Percentiles rank a stretch among this genome's conserved stretches.
Evolutionary conservation across 2,888 invertebrate genomes (phyloP).

Genomic region (Crioceris asparagi): DNA sequence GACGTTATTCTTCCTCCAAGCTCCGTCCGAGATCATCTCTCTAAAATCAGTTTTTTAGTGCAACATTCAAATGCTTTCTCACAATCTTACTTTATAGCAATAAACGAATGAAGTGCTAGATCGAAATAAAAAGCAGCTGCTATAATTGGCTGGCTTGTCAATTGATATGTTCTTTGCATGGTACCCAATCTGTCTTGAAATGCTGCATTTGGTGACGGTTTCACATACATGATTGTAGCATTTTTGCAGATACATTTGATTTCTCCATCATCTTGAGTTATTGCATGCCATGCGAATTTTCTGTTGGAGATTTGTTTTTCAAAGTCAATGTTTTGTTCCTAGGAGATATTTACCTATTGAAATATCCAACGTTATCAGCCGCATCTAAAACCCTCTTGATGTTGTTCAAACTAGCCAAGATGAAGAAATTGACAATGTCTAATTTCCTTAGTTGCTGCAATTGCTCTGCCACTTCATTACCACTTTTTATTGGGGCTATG

Average conservation of each 20-base stretch:
- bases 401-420: slow-evolving; percentile 63
- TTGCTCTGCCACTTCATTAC: slow-evolving; percentile 49
- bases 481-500: slow-evolving; percentile 56
- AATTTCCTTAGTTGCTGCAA: slow-evolving; percentile 62
- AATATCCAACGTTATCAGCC: slow-evolving; percentile 64
- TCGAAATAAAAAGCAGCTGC: slow-evolving; percentile 84
- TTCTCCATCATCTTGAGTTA: slow-evolving; percentile 61
- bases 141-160: slow-evolving; percentile 63
- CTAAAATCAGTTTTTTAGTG: slow-evolving; percentile 34
- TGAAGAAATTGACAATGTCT: slow-evolving; percentile 83
- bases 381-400: slow-evolving; percentile 44
- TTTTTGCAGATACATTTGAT: slow-evolving; percentile 66
- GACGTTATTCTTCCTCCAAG: slow-evolving; percentile 54
- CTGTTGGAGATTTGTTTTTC: slow-evolving; percentile 7
- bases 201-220: slow-evolving; percentile 57
- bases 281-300: slow-evolving; percentile 73
- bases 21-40: slow-evolving; percentile 58
- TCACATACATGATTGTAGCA: slow-evolving; percentile 63
- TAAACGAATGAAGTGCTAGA: slow-evolving; percentile 59
- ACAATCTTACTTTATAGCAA: slow-evolving; percentile 56
- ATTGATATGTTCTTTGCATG: slow-evolving; percentile 59
- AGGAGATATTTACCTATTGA: slow-evolving; percentile 41
- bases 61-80: neutral
- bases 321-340: neutral
- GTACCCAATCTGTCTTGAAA: slow-evolving; percentile 60